A percentile compares a stretch with the other conserved stretches of the same genome.
phyloP scores from a whole-genome alignment of 2,797 vertebrate species.

The Oreortyx pictus region DNA sequence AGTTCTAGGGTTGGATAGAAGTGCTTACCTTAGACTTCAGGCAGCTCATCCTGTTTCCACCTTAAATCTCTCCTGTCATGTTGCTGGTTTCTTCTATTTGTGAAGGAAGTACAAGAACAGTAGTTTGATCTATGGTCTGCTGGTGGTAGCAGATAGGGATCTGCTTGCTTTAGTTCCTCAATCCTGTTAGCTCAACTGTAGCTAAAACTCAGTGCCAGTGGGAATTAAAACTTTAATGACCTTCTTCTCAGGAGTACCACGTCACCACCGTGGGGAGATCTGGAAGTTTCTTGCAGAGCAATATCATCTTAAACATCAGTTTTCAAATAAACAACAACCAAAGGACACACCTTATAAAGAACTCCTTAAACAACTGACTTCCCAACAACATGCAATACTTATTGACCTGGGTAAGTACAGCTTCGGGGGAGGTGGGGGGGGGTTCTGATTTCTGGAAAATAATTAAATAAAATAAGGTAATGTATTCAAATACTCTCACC shows the following conservation, averaged over 20 bases:
- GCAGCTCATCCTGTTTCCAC: background rate
- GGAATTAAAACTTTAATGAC: background rate
- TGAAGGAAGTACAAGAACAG: background rate
- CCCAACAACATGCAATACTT: conserved; percentile 97
- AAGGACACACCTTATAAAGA: conserved; percentile 92
- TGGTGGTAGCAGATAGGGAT: background rate
- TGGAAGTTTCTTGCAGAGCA: conserved; percentile 97
- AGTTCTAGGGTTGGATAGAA: background rate
- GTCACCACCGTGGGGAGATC: conserved; percentile 94
- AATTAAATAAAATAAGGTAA: background rate
- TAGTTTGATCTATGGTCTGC: background rate
- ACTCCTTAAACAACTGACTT: conserved; percentile 93
- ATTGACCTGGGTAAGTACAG: conserved; percentile 91
- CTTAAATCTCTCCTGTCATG: background rate
- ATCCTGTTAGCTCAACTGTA: background rate
- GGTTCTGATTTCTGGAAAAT: background rate
- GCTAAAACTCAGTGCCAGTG: background rate
- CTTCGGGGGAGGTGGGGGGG: no score
- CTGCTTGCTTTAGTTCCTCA: conserved; percentile 16
- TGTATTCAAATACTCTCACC: background rate
- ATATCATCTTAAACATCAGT: conserved; percentile 87
- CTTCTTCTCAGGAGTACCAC: conserved; percentile 87
- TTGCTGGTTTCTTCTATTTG: background rate
- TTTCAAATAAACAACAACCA: conserved; percentile 84
- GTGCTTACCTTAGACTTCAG: background rate